These are phyloP conservation scores for Tinamus guttatus DNA, from an alignment of 2,113 vertebrate species.

Conservation along the genomic window DNA sequence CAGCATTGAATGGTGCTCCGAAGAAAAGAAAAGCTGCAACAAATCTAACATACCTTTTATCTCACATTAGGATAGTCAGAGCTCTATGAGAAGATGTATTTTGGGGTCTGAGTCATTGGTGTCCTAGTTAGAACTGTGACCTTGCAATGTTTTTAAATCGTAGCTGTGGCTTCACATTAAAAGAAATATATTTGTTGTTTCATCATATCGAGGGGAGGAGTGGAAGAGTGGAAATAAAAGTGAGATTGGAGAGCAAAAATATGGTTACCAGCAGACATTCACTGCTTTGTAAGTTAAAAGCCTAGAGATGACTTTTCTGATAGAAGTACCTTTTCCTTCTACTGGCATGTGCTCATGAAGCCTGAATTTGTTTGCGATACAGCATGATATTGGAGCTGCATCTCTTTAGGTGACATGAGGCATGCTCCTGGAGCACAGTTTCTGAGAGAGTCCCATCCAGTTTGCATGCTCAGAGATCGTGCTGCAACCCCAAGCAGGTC, in stretches of 20 bases:
- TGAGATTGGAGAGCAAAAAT: neutral
- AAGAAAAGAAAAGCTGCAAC: conserved; percentile 48
- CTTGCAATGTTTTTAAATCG: neutral
- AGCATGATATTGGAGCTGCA: neutral
- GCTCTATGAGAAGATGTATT: neutral
- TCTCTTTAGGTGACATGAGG: neutral
- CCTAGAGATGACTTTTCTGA: neutral
- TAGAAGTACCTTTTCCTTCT: neutral
- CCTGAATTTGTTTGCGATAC: neutral
- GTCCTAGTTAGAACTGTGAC: neutral
- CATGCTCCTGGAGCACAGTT: neutral
- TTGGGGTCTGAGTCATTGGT: conserved; percentile 1
- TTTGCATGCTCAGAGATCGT: neutral
- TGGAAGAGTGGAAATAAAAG: conserved; percentile 4
- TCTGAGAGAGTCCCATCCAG: neutral
- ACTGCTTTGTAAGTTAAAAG: neutral
- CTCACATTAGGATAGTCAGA: conserved; percentile 47
- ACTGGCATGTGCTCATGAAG: neutral
- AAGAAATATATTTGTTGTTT: neutral
- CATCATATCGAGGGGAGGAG: neutral
- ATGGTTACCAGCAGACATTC: neutral
- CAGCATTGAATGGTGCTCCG: conserved; percentile 45
- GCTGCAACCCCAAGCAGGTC: neutral
- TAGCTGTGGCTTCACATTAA: neutral
- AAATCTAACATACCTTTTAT: conserved; percentile 53